These are phyloP conservation scores for Drosophila niveifrons DNA, from an alignment of 2,888 invertebrate genomes.

Conservation along the genomic window DNA sequence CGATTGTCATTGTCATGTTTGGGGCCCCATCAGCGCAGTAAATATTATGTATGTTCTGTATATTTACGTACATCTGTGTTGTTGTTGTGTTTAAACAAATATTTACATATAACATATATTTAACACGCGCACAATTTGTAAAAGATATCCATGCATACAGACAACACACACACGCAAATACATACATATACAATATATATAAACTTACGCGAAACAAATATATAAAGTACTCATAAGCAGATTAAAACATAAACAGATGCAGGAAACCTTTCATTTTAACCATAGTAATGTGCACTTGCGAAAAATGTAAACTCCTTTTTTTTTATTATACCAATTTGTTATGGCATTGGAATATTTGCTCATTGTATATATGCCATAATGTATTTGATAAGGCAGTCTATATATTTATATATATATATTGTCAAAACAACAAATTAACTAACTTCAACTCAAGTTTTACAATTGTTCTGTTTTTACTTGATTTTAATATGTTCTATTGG, in stretches of 20 bases:
- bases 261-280: slow-evolving; percentile 52
- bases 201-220: slow-evolving; percentile 30
- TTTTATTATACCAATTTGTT: slow-evolving; percentile 39
- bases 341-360: slow-evolving; percentile 63
- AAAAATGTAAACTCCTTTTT: slow-evolving; percentile 16
- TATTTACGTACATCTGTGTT: slow-evolving; percentile 56
- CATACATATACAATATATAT: slow-evolving; percentile 15
- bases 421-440: slow-evolving; percentile 26
- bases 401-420: slow-evolving; percentile 4
- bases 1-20: slow-evolving; percentile 38
- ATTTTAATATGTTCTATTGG: slow-evolving; percentile 44
- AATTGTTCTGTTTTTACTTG: slow-evolving; percentile 22
- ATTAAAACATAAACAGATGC: slow-evolving; percentile 44
- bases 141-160: slow-evolving; percentile 39
- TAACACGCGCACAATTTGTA: slow-evolving; percentile 58
- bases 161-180: slow-evolving; percentile 36
- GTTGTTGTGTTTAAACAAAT: slow-evolving; percentile 59
- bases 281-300: slow-evolving; percentile 54
- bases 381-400: slow-evolving; percentile 55
- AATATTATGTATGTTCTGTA: slow-evolving; percentile 57
- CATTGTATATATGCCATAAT: slow-evolving; percentile 79
- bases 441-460: slow-evolving; percentile 35
- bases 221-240: slow-evolving; percentile 59
- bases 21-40: slow-evolving; percentile 51
- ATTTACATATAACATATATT: slow-evolving; percentile 39